Evolutionary conservation across 2,113 vertebrate genomes (phyloP), one percentile per base, ranked within the genome.

Genomic region (Eublepharis macularius): DNA sequence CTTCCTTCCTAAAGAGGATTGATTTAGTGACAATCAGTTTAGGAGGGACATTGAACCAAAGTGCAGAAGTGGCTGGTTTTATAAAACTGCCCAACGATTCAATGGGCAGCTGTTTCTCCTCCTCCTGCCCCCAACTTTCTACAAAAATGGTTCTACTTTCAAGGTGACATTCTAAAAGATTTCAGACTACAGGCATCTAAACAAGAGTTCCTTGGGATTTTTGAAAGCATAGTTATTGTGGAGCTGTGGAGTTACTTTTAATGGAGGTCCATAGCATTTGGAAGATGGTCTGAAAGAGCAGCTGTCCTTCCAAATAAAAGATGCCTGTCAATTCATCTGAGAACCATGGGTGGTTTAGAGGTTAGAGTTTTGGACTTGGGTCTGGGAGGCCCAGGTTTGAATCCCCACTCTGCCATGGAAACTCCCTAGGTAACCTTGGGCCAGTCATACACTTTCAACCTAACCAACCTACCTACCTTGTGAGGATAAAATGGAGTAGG

Each of bases 1-100:
- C 93, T 94, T 93, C 93, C 60, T 73, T 75, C 84, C 78, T 86
- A 43, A 10, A 47, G 78, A 60, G 39, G 60, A 86, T 81, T 81
- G 72, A 76, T 75, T 81, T 74, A 81, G 43, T 32, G 19, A 36
- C 72, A 63, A 34, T 66, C 10, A 32, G 43, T 13, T 16, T 13
- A 75, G 79, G 70, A 6, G 13, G 11, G 79, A 76, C 3, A 43
- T 3, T 26, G 68, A 80, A 26, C 69, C 32, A 45, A 73, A 85
- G 32, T 43, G 51, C 39, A 12, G 21, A 73, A 73, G 57, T 47
- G 41, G 36, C 29, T 79, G 65, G 43, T 19, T 68, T 79, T 79
- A 34, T 14, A 39, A 83, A 26, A 49, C 3, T 6, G 21, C 63
- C 60, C 11, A 26, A 7, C 47, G 32, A 39, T 8, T 60, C 43